Base-by-base conservation (phyloP, 2,888 invertebrate species). In the Sesia apiformis region DNA sequence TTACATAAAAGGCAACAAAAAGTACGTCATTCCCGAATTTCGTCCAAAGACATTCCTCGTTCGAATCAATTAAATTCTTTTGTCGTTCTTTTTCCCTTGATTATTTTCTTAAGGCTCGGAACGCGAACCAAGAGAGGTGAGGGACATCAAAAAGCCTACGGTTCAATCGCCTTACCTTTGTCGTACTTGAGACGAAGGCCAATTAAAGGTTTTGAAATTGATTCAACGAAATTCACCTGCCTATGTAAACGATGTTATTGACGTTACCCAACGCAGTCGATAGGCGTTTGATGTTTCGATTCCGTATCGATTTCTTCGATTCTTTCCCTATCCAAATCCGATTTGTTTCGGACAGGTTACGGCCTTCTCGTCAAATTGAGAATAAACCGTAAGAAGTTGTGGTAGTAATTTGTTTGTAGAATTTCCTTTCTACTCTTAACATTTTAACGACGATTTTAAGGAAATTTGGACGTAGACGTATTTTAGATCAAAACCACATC, bases 151-250 rank as follows among this genome's bases (percentile, higher is more conserved):
- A 80, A 79, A 78, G 74, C 69, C 67, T 70, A 59, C 63, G 66
- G 62, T 66, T 66, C 72, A 70, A 72, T 72, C 70, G 67, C 61
- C 71, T 73, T 73, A 77, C 74, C 69, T 73, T 55, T 40, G 40
- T 59, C 63, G 56, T 61, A 60, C 58, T 60, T 63, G 66, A 69
- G 66, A 67, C 66, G 66, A 68, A 76, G 70, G 77, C 81, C 84
- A 87, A 87, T 88, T 87, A 87, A 84, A 78, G 80, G 76, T 82
- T 84, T 84, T 77, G 71, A 78, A 81, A 84, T 84, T 80, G 84
- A 88, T 79, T 84, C 81, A 69, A 62, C 63, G 66, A 78, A 76
- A 75, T 71, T 75, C 72, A 64, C 64, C 60, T 66, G 58, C 63
- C 72, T 81, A 79, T 81, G 75, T 81, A 72, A 78, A 78, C 74